phyloP scores from a whole-genome alignment of 2,888 invertebrate genomes.

The Suillia variegata region DNA sequence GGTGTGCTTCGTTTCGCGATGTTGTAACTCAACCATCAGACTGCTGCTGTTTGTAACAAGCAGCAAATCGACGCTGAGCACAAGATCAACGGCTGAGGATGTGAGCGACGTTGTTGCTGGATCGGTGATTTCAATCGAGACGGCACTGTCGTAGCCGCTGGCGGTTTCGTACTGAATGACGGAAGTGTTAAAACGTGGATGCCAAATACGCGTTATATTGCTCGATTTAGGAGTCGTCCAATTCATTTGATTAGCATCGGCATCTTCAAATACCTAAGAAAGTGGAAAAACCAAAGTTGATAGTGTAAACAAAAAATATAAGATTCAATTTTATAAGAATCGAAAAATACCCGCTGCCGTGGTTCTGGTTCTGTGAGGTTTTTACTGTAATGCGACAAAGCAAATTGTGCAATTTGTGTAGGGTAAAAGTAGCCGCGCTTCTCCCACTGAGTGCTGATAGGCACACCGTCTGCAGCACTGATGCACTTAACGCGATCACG shows the following conservation, averaged over 20 bases:
- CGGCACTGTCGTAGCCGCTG: conserved; percentile 71
- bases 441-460: conserved; percentile 97
- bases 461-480: conserved; percentile 91
- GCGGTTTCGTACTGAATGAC: conserved; percentile 76
- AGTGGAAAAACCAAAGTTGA: not conserved
- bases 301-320: not conserved
- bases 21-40: conserved; percentile 77
- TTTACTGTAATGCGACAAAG: conserved; percentile 95
- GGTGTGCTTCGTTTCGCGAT: conserved; percentile 76
- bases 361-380: conserved; percentile 86
- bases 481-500: conserved; percentile 95
- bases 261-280: conserved; percentile 71
- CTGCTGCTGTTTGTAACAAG: conserved; percentile 78
- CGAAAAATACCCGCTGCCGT: conserved; percentile 63
- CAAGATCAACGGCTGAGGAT: conserved; percentile 76
- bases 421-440: conserved; percentile 95
- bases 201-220: conserved; percentile 68
- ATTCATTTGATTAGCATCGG: conserved; percentile 69
- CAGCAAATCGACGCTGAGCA: conserved; percentile 75
- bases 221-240: conserved; percentile 80
- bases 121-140: conserved; percentile 65
- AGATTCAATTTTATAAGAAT: too few species aligned
- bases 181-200: conserved; percentile 66
- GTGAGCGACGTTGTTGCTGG: too few species aligned
- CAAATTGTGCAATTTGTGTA: conserved; percentile 98